Evolutionary conservation across 2,888 invertebrate species (phyloP).

Genomic region (Plagodis dolabraria): DNA sequence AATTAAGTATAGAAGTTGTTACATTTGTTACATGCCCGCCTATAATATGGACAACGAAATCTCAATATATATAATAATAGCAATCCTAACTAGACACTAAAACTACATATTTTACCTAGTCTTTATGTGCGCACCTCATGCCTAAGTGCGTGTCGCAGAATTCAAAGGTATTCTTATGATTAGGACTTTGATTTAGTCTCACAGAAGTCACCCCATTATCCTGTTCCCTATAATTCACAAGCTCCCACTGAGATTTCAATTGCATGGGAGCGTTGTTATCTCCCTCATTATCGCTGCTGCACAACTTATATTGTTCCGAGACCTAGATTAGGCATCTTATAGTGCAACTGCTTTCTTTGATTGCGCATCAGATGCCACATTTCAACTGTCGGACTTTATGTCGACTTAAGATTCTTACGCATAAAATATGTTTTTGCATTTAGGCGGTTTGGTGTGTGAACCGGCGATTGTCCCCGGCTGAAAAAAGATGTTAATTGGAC

Average conservation of each 20-base stretch:
- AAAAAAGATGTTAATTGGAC: no score
- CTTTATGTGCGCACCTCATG: background rate
- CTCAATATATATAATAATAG: no score
- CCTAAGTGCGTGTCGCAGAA: background rate
- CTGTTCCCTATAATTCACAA: background rate
- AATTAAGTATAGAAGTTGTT: no score
- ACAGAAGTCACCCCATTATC: constrained; percentile 14
- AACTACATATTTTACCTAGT: no score
- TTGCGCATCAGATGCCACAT: constrained; percentile 21
- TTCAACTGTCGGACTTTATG: constrained; percentile 26
- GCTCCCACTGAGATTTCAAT: constrained; percentile 36
- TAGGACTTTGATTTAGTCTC: background rate
- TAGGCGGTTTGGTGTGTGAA: constrained; percentile 10
- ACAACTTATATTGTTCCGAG: constrained; percentile 49
- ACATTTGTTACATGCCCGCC: no score
- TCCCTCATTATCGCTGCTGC: constrained; percentile 46
- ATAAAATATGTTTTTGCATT: constrained; percentile 8
- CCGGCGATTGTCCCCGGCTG: background rate
- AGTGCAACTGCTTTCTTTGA: constrained; percentile 12
- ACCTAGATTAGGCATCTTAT: constrained; percentile 36
- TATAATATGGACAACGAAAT: no score
- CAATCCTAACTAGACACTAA: no score
- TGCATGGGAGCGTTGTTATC: constrained; percentile 52
- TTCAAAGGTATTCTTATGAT: no score
- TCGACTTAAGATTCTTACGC: constrained; percentile 10